These are phyloP conservation scores for Esox lucius DNA, from an alignment of 2,797 vertebrate species.

Conservation along the genomic window DNA sequence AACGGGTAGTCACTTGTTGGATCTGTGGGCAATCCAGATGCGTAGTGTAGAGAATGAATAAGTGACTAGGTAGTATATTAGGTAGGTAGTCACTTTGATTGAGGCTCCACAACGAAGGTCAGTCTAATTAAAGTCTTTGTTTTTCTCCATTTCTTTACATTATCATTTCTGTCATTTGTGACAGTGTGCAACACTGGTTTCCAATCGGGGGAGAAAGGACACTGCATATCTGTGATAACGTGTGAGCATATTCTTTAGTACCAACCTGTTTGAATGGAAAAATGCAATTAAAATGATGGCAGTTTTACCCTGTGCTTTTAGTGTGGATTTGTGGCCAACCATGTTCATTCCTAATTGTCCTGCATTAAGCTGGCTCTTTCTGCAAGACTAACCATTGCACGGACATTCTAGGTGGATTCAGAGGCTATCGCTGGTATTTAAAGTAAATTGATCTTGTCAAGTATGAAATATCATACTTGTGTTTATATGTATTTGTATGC, in stretches of 20 bases:
- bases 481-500: neutral
- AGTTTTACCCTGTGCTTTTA: neutral
- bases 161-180: constrained; percentile 29
- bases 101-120: neutral
- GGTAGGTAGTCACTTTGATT: neutral
- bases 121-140: constrained; percentile 1
- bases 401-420: neutral
- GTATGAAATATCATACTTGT: neutral
- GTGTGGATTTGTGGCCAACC: neutral
- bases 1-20: neutral
- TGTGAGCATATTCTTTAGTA: neutral
- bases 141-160: constrained; percentile 27
- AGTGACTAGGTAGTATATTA: neutral
- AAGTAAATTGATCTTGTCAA: neutral
- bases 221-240: constrained; percentile 12
- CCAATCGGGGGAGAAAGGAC: constrained; percentile 20
- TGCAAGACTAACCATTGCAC: neutral
- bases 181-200: constrained; percentile 25
- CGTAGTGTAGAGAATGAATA: neutral
- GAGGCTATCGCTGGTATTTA: neutral
- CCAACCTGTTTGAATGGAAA: constrained; percentile 31
- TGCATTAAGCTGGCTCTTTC: neutral
- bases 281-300: constrained; percentile 26
- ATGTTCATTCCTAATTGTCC: neutral
- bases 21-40: neutral